phyloP scores from a whole-genome alignment of 2,797 vertebrate species.

The Lycodopsis pacificus region DNA sequence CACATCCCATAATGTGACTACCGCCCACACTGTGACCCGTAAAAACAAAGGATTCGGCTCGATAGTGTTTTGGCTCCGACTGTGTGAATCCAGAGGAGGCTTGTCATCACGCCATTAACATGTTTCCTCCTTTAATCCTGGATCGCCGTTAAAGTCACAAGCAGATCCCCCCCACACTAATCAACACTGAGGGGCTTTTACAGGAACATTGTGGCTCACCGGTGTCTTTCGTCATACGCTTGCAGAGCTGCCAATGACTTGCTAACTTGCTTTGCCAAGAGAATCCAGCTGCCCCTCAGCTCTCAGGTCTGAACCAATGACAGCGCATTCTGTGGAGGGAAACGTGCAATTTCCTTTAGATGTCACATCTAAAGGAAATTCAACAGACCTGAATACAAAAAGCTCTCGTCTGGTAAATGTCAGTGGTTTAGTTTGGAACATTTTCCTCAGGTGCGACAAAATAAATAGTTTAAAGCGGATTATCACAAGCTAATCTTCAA shows the following conservation, averaged over 20 bases:
- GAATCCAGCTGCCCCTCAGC: not conserved
- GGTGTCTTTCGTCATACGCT: not conserved
- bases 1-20: conserved; percentile 42
- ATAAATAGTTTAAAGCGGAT: no score
- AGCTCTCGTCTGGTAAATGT: no score
- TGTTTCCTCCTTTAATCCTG: conserved; percentile 4
- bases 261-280: not conserved
- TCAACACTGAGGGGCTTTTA: conserved; percentile 11
- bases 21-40: conserved; percentile 19
- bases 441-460: no score
- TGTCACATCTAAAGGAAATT: no score
- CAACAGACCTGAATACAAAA: no score
- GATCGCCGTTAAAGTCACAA: conserved; percentile 15
- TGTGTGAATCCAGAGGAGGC: conserved; percentile 19
- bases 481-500: no score
- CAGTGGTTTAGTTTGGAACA: no score
- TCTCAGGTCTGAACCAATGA: not conserved
- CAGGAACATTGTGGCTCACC: not conserved
- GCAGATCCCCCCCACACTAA: not conserved
- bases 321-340: not conserved
- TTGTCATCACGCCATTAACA: conserved; percentile 19
- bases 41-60: conserved; percentile 29
- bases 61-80: conserved; percentile 33
- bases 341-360: not conserved
- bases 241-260: not conserved